Conservation (phyloP, 2,888 invertebrate genomes). For the Uropetala carovei region DNA sequence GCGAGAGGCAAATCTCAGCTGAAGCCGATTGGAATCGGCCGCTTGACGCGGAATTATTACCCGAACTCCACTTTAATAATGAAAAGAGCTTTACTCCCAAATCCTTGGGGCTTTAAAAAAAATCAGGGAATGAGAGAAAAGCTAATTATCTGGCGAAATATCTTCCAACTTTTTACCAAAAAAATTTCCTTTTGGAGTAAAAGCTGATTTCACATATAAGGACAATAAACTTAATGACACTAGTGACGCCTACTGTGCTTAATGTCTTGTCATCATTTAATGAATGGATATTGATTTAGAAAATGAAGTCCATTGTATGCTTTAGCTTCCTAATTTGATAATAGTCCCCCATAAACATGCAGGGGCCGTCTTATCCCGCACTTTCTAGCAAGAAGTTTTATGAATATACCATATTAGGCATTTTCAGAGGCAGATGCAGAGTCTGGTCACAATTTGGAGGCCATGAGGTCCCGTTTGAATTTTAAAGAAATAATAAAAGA, state of each 20-base stretch:
- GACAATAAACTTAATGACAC: slow-evolving; percentile 62
- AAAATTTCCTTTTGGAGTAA: slow-evolving; percentile 9
- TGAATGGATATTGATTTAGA: slow-evolving; percentile 14
- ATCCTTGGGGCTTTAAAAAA: slow-evolving; percentile 46
- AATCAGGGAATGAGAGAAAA: slow-evolving; percentile 52
- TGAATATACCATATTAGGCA: too few species aligned
- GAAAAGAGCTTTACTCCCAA: slow-evolving; percentile 63
- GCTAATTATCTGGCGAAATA: slow-evolving; percentile 64
- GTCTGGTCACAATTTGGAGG: too few species aligned
- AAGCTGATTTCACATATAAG: slow-evolving; percentile 45
- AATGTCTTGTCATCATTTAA: slow-evolving; percentile 25
- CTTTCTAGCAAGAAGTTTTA: too few species aligned
- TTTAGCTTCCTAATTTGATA: neutral
- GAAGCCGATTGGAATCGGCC: slow-evolving; percentile 61
- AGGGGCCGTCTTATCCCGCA: too few species aligned
- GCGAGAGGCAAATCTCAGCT: slow-evolving; percentile 55
- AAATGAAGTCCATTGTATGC: neutral
- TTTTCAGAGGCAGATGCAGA: too few species aligned
- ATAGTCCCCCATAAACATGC: too few species aligned
- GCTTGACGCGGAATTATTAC: slow-evolving; percentile 60
- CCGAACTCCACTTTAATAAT: slow-evolving; percentile 58
- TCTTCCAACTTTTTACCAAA: slow-evolving; percentile 43
- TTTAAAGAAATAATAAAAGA: too few species aligned
- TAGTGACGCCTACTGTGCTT: slow-evolving; percentile 26
- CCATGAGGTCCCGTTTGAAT: too few species aligned